These are phyloP conservation scores for Pholis gunnellus DNA, from an alignment of 2,113 vertebrate species.

Conservation along the genomic window DNA sequence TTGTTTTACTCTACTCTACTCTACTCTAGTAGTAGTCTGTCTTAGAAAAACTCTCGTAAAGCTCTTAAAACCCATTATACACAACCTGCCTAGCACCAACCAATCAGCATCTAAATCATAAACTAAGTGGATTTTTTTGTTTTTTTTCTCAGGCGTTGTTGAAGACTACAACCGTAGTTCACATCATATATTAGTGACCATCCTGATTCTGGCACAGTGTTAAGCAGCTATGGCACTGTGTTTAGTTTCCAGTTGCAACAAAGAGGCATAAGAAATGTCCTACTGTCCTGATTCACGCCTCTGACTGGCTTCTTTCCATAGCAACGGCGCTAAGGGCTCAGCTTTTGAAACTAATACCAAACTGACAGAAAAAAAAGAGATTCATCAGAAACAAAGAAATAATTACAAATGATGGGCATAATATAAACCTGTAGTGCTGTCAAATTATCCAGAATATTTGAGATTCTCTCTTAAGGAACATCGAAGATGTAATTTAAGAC, in stretches of 20 bases:
- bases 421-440: constrained; percentile 6
- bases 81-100: not conserved
- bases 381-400: constrained; percentile 13
- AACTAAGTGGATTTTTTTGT: not conserved
- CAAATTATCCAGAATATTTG: not conserved
- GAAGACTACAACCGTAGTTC: not conserved
- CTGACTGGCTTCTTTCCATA: not conserved
- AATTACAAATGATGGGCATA: constrained; percentile 3
- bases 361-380: not conserved
- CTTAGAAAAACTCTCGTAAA: not conserved
- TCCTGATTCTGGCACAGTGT: not conserved
- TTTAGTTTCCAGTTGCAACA: too few species aligned
- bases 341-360: not conserved
- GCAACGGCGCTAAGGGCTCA: not conserved
- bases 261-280: not conserved
- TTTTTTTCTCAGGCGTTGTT: not conserved
- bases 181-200: too few species aligned
- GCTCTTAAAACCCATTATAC: not conserved
- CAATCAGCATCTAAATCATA: not conserved
- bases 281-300: not conserved
- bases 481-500: constrained; percentile 24
- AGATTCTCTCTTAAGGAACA: constrained; percentile 3
- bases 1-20: too few species aligned
- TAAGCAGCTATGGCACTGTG: not conserved
- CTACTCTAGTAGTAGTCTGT: not conserved